Conservation (phyloP, 1,140 invertebrate species). For the Heliconius hewitsoni region DNA sequence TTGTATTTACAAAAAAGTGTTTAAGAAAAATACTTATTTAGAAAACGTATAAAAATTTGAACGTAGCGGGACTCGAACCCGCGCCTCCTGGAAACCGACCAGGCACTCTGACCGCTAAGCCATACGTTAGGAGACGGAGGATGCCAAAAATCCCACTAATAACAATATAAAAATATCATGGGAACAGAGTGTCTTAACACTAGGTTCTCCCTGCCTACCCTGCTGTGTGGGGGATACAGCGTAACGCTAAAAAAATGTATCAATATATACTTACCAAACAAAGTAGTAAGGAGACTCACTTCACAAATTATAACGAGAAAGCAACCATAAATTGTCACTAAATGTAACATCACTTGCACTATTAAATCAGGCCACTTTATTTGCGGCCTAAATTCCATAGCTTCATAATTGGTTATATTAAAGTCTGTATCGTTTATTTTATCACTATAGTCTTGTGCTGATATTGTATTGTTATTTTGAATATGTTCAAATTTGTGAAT, state of each 20-base stretch:
- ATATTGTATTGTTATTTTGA: slow-evolving; percentile 57
- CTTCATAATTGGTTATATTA: slow-evolving; percentile 66
- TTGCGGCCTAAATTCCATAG: slow-evolving; percentile 82
- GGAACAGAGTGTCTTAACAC: too few species aligned
- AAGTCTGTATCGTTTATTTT: slow-evolving; percentile 58
- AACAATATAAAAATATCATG: too few species aligned
- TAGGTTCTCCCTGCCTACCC: too few species aligned
- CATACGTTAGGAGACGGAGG: too few species aligned
- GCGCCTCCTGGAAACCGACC: too few species aligned
- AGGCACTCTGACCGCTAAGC: too few species aligned
- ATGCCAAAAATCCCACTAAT: too few species aligned
- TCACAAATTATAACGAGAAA: slow-evolving; percentile 84
- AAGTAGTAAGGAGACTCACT: slow-evolving; percentile 84
- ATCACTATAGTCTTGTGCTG: slow-evolving; percentile 47
- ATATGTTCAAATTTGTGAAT: slow-evolving; percentile 35
- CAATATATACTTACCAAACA: slow-evolving; percentile 86
- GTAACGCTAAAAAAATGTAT: not conserved
- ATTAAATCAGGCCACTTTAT: slow-evolving; percentile 87
- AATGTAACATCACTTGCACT: slow-evolving; percentile 86
- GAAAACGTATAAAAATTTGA: too few species aligned
- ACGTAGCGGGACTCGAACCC: too few species aligned
- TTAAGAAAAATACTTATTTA: too few species aligned
- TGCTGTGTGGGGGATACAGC: too few species aligned
- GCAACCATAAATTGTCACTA: slow-evolving; percentile 86
- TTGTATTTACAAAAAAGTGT: not conserved